phyloP scores from a whole-genome alignment of 2,113 vertebrate species.

The Xenopus borealis region DNA sequence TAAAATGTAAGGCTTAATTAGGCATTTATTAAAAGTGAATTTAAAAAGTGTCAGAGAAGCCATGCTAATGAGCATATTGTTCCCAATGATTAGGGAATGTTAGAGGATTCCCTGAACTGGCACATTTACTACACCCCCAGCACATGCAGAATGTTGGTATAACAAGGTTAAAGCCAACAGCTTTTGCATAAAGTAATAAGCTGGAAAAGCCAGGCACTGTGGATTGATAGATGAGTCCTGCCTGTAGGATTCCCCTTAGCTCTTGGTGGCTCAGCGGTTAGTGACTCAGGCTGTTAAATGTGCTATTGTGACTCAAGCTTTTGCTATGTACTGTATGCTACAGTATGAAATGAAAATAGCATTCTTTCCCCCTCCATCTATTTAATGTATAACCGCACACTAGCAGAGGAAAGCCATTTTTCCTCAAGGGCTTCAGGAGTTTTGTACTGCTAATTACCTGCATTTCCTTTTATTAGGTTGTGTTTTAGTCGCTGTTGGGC shows the following conservation, averaged over 20 bases:
- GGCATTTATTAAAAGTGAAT: too few species aligned
- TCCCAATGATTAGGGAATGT: too few species aligned
- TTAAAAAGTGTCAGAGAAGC: too few species aligned
- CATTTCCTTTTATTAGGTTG: conserved; percentile 24
- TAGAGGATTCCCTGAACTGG: not conserved
- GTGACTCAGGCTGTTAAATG: conserved; percentile 27
- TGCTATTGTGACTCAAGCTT: conserved; percentile 31
- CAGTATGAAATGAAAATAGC: conserved; percentile 12
- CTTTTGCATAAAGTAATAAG: not conserved
- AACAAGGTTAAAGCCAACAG: not conserved
- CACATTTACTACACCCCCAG: not conserved
- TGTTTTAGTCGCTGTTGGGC: conserved; percentile 8
- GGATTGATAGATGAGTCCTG: conserved; percentile 11
- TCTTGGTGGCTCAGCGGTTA: conserved; percentile 29
- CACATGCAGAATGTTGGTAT: not conserved
- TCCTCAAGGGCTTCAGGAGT: conserved; percentile 10
- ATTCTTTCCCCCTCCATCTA: conserved; percentile 17
- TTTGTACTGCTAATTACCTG: conserved; percentile 42
- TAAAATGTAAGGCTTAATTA: too few species aligned
- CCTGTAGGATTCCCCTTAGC: conserved; percentile 24
- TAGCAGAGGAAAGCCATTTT: conserved; percentile 17
- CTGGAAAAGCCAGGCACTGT: not conserved
- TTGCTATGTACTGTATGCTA: conserved; percentile 28
- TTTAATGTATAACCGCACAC: conserved; percentile 10
- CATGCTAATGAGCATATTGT: too few species aligned